Base-by-base conservation (phyloP, 2,888 invertebrate genomes). In the Mimumesa dahlbomi region DNA sequence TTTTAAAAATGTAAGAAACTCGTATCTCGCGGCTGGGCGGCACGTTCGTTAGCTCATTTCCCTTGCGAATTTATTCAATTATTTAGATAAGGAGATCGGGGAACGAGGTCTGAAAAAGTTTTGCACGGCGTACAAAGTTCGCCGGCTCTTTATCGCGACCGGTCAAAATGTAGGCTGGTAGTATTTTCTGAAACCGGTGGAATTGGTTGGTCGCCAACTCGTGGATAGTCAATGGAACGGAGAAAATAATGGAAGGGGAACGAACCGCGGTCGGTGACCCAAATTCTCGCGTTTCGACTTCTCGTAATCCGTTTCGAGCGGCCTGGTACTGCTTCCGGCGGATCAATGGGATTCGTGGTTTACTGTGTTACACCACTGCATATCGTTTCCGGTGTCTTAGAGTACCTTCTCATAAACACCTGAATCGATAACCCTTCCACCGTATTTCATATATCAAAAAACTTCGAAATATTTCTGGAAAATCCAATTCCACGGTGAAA, bases 151-250 rank as follows among this genome's bases (percentile, higher is more conserved):
- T 16, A 4, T 38, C 36, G 34, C 45, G 34, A 42, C 36, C 59
- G 53, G 22, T 22, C 29, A 43, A 70, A 66, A 76, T 45, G 50
- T 61, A 34, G 54, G 46, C 46, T 63, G 50, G 48, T 70, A 56
- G 57, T 74, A 46, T 70, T 63, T 77, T 59, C 61, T 34, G 52
- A 34, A 56, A 66, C 64, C 66, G 68, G 54, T 61, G 62, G 54
- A 75, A 72, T 77, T 84, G 82, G 76, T 82, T 62, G 58, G 53
- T 46, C 59, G 84, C 83, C 84, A 84, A 83, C 76, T 81, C 57
- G 72, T 56, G 68, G 71, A 70, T 66, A 66, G 77, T 81, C 71
- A 78, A 75, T 73, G 75, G 68, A 63, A 77, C 36, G 29, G 16
- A 22, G 42, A 45, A 31, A 9, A 25, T 25, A 14, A 7, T 4